Percentiles rank a stretch among this genome's conserved stretches.
phyloP scores from a whole-genome alignment of 2,888 invertebrate species.

The Candidula unifasciata region DNA sequence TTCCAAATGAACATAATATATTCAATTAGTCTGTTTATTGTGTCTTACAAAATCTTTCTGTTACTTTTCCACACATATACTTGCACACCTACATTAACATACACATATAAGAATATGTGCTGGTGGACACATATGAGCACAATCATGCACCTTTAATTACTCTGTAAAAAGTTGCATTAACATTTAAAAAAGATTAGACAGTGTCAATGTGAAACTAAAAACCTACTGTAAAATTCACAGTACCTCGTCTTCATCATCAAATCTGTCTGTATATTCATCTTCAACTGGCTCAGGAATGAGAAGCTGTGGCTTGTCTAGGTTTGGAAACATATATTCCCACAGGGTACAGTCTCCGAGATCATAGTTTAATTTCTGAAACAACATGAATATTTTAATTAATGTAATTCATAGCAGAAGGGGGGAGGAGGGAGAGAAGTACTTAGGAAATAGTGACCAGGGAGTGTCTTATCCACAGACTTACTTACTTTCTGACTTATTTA shows the following conservation, averaged over 20 bases:
- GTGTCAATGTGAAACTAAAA: neutral
- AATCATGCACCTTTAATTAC: too few species aligned
- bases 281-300: conserved; percentile 74
- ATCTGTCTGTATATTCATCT: conserved; percentile 67
- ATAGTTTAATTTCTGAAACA: conserved; percentile 71
- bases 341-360: conserved; percentile 77
- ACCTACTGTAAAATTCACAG: neutral
- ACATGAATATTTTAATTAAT: neutral
- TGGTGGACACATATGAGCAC: too few species aligned
- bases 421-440: too few species aligned
- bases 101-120: too few species aligned
- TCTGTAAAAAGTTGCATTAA: too few species aligned
- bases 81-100: too few species aligned
- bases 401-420: too few species aligned
- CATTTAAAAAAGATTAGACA: too few species aligned
- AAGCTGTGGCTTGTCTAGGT: conserved; percentile 74
- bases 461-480: too few species aligned
- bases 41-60: neutral
- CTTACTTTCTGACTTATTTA: too few species aligned
- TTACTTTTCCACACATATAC: too few species aligned
- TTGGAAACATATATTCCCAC: conserved; percentile 78
- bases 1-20: neutral
- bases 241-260: conserved; percentile 76
- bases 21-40: neutral
- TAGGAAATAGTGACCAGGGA: too few species aligned